These are phyloP conservation scores for Euura saliciscinereae DNA, from an alignment of 1,140 invertebrate genomes.

Conservation along the genomic window DNA sequence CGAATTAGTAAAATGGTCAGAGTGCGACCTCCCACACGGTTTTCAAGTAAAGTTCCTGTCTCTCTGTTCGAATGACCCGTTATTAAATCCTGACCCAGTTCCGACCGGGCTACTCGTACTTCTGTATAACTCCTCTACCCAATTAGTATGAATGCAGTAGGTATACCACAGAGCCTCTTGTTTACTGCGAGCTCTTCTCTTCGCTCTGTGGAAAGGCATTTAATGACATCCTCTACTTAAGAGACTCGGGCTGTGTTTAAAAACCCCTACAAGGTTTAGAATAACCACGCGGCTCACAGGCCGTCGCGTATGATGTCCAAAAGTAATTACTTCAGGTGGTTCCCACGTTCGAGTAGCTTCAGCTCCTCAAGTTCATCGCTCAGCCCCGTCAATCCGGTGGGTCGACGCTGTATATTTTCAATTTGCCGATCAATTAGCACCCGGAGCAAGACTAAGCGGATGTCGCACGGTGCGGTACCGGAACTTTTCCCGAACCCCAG, in stretches of 20 bases:
- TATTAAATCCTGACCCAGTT: background rate
- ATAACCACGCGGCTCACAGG: too few species aligned
- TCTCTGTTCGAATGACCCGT: background rate
- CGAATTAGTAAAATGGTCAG: background rate
- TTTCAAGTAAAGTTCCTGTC: background rate
- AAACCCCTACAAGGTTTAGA: too few species aligned
- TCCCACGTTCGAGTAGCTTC: background rate
- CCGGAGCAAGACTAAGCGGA: background rate
- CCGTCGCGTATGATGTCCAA: too few species aligned
- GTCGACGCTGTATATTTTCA: background rate
- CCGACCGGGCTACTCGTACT: background rate
- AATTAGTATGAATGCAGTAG: background rate
- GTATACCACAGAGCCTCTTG: too few species aligned
- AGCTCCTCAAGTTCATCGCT: background rate
- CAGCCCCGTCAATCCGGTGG: background rate
- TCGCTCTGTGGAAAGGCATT: too few species aligned
- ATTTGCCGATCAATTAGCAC: slow-evolving; percentile 2
- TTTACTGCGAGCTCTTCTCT: too few species aligned
- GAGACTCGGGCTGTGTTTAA: background rate
- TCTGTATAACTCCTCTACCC: background rate
- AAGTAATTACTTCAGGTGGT: too few species aligned
- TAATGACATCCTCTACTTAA: background rate
- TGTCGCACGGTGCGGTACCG: background rate
- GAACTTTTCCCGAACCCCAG: too few species aligned
- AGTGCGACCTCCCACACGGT: background rate